Conservation (phyloP, 2,888 invertebrate genomes). For the Apeira syringaria region DNA sequence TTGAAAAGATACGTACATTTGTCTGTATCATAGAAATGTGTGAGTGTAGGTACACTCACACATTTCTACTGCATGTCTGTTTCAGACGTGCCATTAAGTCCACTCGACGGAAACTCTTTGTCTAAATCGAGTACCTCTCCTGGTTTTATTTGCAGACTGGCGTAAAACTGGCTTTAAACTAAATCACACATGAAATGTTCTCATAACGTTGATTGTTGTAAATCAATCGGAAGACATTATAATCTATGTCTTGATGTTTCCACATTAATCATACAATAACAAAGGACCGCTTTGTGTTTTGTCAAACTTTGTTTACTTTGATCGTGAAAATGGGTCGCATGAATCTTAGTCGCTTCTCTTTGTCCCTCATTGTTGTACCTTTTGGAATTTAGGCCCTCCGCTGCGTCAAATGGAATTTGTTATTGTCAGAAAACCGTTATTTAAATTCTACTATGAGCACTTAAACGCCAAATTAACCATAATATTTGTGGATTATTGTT, state of each 20-base stretch:
- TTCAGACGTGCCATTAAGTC: slow-evolving; percentile 35
- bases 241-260: slow-evolving; percentile 20
- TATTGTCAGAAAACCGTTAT: no score
- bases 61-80: slow-evolving; percentile 10
- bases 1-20: slow-evolving; percentile 3
- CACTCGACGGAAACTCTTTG: slow-evolving; percentile 45
- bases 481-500: no score
- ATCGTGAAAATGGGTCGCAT: slow-evolving; percentile 20
- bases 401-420: no score
- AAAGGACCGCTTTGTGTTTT: slow-evolving; percentile 18
- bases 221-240: slow-evolving; percentile 31
- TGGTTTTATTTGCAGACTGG: slow-evolving; percentile 36
- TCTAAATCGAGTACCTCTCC: slow-evolving; percentile 38
- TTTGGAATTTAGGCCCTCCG: no score
- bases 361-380: slow-evolving; percentile 10
- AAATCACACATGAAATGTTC: slow-evolving; percentile 1
- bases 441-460: no score
- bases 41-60: no score
- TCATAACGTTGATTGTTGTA: slow-evolving; percentile 25
- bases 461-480: no score
- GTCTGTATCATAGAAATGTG: no score
- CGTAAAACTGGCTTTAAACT: slow-evolving; percentile 22
- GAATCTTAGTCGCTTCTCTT: slow-evolving; percentile 14
- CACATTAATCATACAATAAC: slow-evolving; percentile 19
- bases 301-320: slow-evolving; percentile 16